phyloP scores from a whole-genome alignment of 2,797 vertebrate species.

The Muscicapa comitata region DNA sequence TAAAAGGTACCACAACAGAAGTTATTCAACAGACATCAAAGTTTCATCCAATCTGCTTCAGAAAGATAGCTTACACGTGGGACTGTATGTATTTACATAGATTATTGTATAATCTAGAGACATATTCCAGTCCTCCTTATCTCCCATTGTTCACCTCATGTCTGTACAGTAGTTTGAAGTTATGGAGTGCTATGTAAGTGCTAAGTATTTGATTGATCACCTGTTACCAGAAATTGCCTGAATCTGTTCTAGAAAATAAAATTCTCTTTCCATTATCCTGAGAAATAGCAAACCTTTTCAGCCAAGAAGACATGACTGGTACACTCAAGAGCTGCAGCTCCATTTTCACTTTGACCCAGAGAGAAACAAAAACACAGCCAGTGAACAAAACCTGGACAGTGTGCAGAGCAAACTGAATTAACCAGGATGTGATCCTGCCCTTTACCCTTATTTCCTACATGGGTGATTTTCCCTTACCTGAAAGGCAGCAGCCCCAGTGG shows the following conservation, averaged over 20 bases:
- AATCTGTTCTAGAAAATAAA: not conserved
- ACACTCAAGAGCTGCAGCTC: not conserved
- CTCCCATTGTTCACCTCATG: not conserved
- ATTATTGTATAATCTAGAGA: not conserved
- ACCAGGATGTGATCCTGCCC: not conserved
- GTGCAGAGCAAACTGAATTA: not conserved
- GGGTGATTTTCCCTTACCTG: slow-evolving; percentile 49
- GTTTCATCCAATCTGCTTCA: not conserved
- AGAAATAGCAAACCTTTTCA: not conserved
- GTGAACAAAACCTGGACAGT: not conserved
- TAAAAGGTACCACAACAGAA: not conserved
- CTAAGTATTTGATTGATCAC: not conserved
- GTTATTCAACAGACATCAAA: not conserved
- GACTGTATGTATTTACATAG: not conserved
- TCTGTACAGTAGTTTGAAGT: not conserved
- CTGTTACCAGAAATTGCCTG: not conserved
- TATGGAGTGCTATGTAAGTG: not conserved
- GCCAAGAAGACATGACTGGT: not conserved
- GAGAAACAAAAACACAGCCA: not conserved
- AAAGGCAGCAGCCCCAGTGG: slow-evolving; percentile 80
- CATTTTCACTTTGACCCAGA: not conserved
- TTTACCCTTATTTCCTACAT: not conserved
- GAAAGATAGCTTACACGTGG: not conserved
- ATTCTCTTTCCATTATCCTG: not conserved
- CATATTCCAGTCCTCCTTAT: not conserved